Evolutionary conservation across 2,113 vertebrate species (phyloP), one percentile per base, ranked within the genome.

Genomic region (Xiphorhynchus elegans): DNA sequence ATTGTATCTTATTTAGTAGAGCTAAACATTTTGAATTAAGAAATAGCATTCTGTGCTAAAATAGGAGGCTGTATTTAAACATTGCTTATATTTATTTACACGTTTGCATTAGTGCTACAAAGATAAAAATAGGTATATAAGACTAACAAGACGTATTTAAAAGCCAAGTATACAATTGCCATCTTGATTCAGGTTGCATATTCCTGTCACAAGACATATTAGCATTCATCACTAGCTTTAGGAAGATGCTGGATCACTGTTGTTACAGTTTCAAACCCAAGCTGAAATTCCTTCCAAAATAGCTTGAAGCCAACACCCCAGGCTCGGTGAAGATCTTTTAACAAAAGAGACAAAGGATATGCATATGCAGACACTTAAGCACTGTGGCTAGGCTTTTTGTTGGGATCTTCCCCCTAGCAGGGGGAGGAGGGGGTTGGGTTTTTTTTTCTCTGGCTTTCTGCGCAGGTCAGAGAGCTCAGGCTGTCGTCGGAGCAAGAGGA

Each of bases 71-170:
- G 4, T 24, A 44, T 68, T 89, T 47, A 64, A 47, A 2, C 5
- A 49, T 39, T 4, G 8, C 13, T 80, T 91, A 25, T 35, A 35
- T 72, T 86, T 84, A 44, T 76, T 85, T 84, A 28, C 12, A 14
- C 0, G 0, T 50, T 77, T 86, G 1, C 16, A 21, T 42, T 35
- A 26, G 10, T 56, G 5, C 1, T 5, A 4, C 4, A 5, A 69
- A 62, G 26, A 23, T 37, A 73, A 72, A 56, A 39, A 39, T 44
- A 64, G 9, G 0, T n/a, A 20, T 33, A 7, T 21, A n/a, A 80
- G 20, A 63, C 3, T 25, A 80, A 52, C 13, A 42, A 70, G 28
- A 47, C 21, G 7, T 72, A 63, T 50, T 66, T 28, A 73, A 86
- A 72, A 77, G 26, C 33, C n/a, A 73, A 58, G 10, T 35, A 44